Conservation (phyloP, 2,113 vertebrate species). For the Hucho hucho region DNA sequence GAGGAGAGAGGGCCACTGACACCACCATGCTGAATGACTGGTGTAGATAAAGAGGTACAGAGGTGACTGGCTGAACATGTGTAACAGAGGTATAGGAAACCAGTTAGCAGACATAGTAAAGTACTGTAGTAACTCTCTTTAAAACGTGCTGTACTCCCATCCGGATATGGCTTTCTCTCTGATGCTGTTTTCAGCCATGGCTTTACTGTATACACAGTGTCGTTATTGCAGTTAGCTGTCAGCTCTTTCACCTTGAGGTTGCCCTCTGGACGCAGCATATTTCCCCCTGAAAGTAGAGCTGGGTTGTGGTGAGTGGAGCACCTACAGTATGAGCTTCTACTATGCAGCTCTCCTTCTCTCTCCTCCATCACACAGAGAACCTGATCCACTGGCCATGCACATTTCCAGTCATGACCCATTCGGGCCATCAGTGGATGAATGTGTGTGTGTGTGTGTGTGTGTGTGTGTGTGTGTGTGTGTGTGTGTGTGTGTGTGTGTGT, state of each 20-base stretch:
- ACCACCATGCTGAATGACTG: conserved; percentile 26
- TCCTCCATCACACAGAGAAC: conserved; percentile 57
- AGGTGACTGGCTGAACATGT: conserved; percentile 15
- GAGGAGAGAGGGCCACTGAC: conserved; percentile 56
- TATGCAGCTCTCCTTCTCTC: conserved; percentile 41
- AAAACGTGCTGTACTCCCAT: conserved; percentile 13
- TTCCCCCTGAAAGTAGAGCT: conserved; percentile 58
- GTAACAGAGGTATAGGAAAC: neutral
- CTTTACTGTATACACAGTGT: conserved; percentile 12
- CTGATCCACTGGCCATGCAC: conserved; percentile 55
- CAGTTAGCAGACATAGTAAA: neutral
- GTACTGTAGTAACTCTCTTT: neutral
- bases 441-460: conserved; percentile 3
- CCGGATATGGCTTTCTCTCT: conserved; percentile 16
- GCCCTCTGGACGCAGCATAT: conserved; percentile 42
- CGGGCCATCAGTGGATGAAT: conserved; percentile 21
- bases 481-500: neutral
- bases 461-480: neutral
- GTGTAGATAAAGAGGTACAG: conserved; percentile 9
- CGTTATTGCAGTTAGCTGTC: conserved; percentile 8
- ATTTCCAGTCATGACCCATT: conserved; percentile 36
- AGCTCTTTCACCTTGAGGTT: conserved; percentile 56
- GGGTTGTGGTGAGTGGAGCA: conserved; percentile 49
- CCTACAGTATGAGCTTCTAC: conserved; percentile 29
- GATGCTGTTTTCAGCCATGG: neutral